phyloP scores from a whole-genome alignment of 2,888 invertebrate genomes.

The Dasysyrphus tricinctus region DNA sequence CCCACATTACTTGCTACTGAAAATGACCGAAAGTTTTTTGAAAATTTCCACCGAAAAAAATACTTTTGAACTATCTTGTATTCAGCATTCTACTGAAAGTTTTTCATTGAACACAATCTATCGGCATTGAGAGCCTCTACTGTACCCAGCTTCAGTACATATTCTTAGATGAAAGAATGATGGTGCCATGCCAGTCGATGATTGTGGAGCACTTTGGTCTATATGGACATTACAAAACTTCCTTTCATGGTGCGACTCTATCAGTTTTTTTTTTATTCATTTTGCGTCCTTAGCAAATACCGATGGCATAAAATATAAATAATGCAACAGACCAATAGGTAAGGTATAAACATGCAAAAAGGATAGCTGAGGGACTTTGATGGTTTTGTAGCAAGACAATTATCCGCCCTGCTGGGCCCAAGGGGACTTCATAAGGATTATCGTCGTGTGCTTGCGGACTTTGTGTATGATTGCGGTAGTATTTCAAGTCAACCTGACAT shows the following conservation, averaged over 20 bases:
- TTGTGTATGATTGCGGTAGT: conserved; percentile 64
- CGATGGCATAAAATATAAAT: conserved; percentile 54
- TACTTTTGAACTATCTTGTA: too few species aligned
- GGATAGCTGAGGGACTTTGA: conserved; percentile 11
- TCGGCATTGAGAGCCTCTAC: conserved; percentile 8
- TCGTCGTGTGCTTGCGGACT: conserved; percentile 49
- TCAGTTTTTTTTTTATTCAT: not conserved
- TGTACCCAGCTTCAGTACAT: not conserved
- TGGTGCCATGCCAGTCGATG: conserved; percentile 57
- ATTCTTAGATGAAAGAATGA: conserved; percentile 52
- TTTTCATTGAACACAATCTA: too few species aligned
- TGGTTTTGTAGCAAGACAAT: conserved; percentile 49
- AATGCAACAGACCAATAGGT: conserved; percentile 47
- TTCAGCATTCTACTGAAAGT: too few species aligned
- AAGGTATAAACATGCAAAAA: conserved; percentile 15
- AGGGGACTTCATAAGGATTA: conserved; percentile 57
- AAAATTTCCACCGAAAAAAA: too few species aligned
- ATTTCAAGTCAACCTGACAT: conserved; percentile 70
- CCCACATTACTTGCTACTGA: too few species aligned
- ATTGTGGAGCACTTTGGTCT: conserved; percentile 37
- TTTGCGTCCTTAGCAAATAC: conserved; percentile 57
- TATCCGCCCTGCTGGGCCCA: conserved; percentile 73
- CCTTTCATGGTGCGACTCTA: conserved; percentile 61
- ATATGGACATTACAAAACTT: conserved; percentile 57
- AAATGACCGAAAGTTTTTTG: too few species aligned